Evolutionary conservation across 1,140 invertebrate genomes (phyloP).

Genomic region (Chelonus insularis): DNA sequence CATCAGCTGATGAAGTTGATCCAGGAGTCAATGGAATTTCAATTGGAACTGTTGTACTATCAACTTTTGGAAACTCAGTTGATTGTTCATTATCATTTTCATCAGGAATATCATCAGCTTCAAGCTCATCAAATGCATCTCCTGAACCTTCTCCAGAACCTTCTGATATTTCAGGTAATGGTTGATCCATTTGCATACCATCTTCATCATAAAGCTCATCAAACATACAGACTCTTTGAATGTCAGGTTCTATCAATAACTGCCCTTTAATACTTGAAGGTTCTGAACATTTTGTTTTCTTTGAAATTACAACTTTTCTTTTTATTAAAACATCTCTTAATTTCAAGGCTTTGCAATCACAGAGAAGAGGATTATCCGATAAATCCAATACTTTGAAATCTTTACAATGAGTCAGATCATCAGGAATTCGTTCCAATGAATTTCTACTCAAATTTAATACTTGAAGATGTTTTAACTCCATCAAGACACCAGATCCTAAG

Average conservation of each 20-base stretch:
- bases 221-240: slow-evolving; percentile 38
- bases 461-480: slow-evolving; percentile 40
- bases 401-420: slow-evolving; percentile 58
- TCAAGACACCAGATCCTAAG: slow-evolving; percentile 39
- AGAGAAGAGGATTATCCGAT: slow-evolving; percentile 67
- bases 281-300: slow-evolving; percentile 40
- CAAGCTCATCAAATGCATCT: slow-evolving; percentile 13
- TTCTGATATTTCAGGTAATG: slow-evolving; percentile 14
- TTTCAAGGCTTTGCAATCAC: slow-evolving; percentile 56
- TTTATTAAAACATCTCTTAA: slow-evolving; percentile 41
- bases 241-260: slow-evolving; percentile 38
- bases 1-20: background rate
- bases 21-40: background rate
- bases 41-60: background rate
- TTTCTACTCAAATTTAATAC: slow-evolving; percentile 45
- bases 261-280: slow-evolving; percentile 39
- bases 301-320: slow-evolving; percentile 41
- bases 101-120: slow-evolving; percentile 12
- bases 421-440: slow-evolving; percentile 38
- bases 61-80: background rate
- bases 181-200: slow-evolving; percentile 52
- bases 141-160: slow-evolving; percentile 35
- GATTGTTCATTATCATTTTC: slow-evolving; percentile 4
- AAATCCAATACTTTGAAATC: slow-evolving; percentile 67
- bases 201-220: slow-evolving; percentile 42